phyloP scores from a whole-genome alignment of 2,113 vertebrate species.

The Cheirogaleus medius region DNA sequence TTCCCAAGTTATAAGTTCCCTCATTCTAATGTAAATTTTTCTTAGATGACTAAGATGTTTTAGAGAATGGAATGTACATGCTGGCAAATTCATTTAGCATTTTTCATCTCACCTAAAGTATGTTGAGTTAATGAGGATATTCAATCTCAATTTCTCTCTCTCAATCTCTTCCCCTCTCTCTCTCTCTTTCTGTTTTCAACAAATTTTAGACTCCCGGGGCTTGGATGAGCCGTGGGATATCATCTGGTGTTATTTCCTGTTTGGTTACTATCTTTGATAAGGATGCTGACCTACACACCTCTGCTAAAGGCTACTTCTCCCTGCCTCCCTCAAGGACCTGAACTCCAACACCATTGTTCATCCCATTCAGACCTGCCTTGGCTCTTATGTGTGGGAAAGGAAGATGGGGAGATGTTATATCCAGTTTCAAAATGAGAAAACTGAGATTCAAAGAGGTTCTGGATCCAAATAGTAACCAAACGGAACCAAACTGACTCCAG shows the following conservation, averaged over 20 bases:
- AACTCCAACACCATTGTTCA: not conserved
- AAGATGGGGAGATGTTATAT: not conserved
- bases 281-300: not conserved
- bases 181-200: not conserved
- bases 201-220: not conserved
- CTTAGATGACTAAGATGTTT: not conserved
- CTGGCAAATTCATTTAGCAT: not conserved
- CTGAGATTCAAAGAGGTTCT: not conserved
- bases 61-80: not conserved
- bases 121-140: constrained; percentile 13
- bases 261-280: not conserved
- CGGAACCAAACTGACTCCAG: not conserved
- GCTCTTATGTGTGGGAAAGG: not conserved
- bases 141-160: not conserved
- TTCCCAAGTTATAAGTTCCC: constrained; percentile 15
- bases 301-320: not conserved
- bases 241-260: not conserved
- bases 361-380: not conserved
- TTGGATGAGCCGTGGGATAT: rapidly evolving
- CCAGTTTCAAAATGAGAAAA: not conserved
- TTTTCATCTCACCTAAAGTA: not conserved
- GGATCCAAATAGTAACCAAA: not conserved
- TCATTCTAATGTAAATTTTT: not conserved
- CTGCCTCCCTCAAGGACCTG: not conserved
- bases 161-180: not conserved